phyloP scores from a whole-genome alignment of 2,888 invertebrate genomes.

The Papilio gigon region DNA sequence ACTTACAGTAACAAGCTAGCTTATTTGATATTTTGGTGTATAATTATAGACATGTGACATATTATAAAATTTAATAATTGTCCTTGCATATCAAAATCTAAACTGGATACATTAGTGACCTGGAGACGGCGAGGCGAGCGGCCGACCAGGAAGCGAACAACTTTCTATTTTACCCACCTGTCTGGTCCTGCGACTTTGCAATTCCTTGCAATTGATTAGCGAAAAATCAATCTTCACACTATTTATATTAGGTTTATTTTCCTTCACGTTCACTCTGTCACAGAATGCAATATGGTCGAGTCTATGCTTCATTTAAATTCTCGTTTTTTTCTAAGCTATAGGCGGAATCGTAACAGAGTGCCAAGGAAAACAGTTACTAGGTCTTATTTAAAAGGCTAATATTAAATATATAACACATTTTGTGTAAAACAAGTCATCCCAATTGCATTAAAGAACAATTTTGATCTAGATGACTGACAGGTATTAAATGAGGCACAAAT shows the following conservation, averaged over 20 bases:
- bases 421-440: neutral
- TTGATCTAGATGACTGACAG: neutral
- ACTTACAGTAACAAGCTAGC: too few relatives aligned
- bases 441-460: neutral
- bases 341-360: conserved; percentile 39
- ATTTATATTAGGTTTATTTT: conserved; percentile 46
- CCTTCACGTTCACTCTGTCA: conserved; percentile 29
- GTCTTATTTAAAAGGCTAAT: conserved; percentile 1
- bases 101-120: conserved; percentile 48
- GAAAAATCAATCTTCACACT: conserved; percentile 50
- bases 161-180: conserved; percentile 82
- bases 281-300: conserved; percentile 36
- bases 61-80: conserved; percentile 38
- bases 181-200: conserved; percentile 71
- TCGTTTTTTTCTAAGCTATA: conserved; percentile 40
- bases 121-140: conserved; percentile 65
- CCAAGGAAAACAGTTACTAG: conserved; percentile 36
- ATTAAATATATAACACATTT: neutral
- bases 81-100: conserved; percentile 54
- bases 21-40: too few relatives aligned
- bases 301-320: conserved; percentile 41
- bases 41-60: too few relatives aligned
- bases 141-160: conserved; percentile 81
- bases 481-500: too few relatives aligned
- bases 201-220: conserved; percentile 51